phyloP scores from a whole-genome alignment of 2,888 invertebrate species.

The Busseola fusca region DNA sequence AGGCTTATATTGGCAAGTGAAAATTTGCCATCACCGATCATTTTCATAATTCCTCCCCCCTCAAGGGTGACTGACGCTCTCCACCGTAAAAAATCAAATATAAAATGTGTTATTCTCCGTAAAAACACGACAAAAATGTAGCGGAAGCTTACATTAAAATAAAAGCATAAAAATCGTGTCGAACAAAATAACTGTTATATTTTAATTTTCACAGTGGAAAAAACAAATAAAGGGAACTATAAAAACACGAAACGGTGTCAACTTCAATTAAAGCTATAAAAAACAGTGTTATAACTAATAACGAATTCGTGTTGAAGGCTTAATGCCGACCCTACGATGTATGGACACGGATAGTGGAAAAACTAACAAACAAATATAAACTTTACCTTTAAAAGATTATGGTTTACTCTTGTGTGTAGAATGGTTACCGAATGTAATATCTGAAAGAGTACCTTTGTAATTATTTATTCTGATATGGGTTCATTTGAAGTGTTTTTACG shows the following conservation, averaged over 20 bases:
- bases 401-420: slow-evolving; percentile 33
- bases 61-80: neutral
- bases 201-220: slow-evolving; percentile 62
- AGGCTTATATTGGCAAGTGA: neutral
- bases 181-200: slow-evolving; percentile 60
- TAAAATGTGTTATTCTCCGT: slow-evolving; percentile 14
- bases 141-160: slow-evolving; percentile 44
- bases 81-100: neutral
- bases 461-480: slow-evolving; percentile 45
- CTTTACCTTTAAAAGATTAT: slow-evolving; percentile 5
- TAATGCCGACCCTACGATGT: slow-evolving; percentile 51
- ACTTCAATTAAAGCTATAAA: slow-evolving; percentile 80
- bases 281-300: slow-evolving; percentile 77
- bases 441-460: slow-evolving; percentile 46
- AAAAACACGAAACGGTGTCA: slow-evolving; percentile 76
- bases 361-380: slow-evolving; percentile 34
- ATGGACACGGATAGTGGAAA: slow-evolving; percentile 45
- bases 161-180: slow-evolving; percentile 52
- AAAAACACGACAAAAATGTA: slow-evolving; percentile 29
- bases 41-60: neutral
- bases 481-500: slow-evolving; percentile 51
- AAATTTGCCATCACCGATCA: neutral
- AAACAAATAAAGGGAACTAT: slow-evolving; percentile 70
- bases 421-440: slow-evolving; percentile 39
- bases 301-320: slow-evolving; percentile 68